Base-by-base conservation (phyloP, 2,113 vertebrate species). In the Saguinus midas region DNA sequence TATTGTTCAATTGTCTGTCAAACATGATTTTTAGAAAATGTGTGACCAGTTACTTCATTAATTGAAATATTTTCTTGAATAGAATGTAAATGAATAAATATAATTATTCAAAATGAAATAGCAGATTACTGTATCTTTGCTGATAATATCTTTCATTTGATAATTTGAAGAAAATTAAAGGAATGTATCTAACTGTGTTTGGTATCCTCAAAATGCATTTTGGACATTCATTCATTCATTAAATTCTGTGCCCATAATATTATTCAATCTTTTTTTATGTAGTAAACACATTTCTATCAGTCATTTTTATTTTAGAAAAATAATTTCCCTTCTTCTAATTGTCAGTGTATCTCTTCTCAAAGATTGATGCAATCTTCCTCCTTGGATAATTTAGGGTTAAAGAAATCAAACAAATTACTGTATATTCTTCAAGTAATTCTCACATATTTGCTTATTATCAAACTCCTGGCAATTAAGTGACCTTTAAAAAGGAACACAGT, bases 1-100 rank as follows among this genome's bases (percentile, higher is more conserved):
- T 78, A 91, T 91, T 87, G 29, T 96, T 82, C 40, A 78, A n/a
- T 89, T 95, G 21, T 50, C 25, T 64, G 92, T 90, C 35, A 86
- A 91, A 55, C 52, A 64, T 78, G 35, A 20, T 73, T 50, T 96
- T 25, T 0, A 7, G 70, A 90, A 91, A 88, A 37, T 68, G 12
- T 64, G 10, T 8, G 82, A 16, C 9, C 21, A 81, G 75, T 85
- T 83, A 43, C 68, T n/a, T 79, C 83, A 16, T 23, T 87, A 84
- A 95, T 73, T 93, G 45, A 75, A 9, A 79, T 52, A 3, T 57
- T 70, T 94, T 88, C 72, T 64, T 16, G 16, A 70, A 61, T 90
- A 86, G 20, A 21, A 1, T 64, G 9, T 61, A 86, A 81, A 76
- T 76, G 14, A 76, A 52, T 68, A 86, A 92, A 27, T 90, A 90